Base-by-base conservation (phyloP, 2,797 vertebrate genomes). In the Scomberomorus guttatus region DNA sequence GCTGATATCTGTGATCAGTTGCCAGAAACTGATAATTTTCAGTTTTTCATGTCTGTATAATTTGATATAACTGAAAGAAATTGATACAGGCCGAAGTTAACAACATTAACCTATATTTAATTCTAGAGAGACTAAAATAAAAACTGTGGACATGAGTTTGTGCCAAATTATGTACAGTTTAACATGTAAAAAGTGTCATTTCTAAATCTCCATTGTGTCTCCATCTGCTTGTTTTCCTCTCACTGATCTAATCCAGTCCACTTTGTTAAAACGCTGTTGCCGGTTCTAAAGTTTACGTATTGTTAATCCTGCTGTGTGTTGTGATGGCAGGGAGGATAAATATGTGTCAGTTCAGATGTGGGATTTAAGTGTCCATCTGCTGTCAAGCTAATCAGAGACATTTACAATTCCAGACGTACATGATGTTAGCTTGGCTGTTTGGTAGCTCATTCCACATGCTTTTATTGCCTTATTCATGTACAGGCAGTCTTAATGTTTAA, bases 151-250 rank as follows among this genome's bases (percentile, higher is more conserved):
- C 8, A 37, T 37, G 39, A 39, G 39, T 14, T 12, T 12, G 10
- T 22, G 20, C 27, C 3, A 51, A n/a, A 64, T n/a, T 1, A 14
- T 22, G 11, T 32, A n/a, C 39, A 39, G 12, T 39, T 39, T 3
- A 6, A 34, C 51, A 51, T 10, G 10, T 20, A 7, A 20, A 59
- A 25, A 46, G 1, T 48, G n/a, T 32, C 9, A 46, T 48, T 34
- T 48, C 9, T 1, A 24, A 24, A 24, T 64, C 51, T 63, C 27
- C 27, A 29, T 0, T 29, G 27, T 5, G 29, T 32, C 29, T 32
- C 22, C 27, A 57, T 74, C 54, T 39, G 54, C 22, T 57, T 17
- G n/a, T 74, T 74, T 14, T 37, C 18, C 72, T 29, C 32, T 66
- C 55, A 5, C 13, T 18, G 13, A 17, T 6, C 3, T 52, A 58